Evolutionary conservation across 2,113 vertebrate genomes (phyloP).

Genomic region (Trinectes maculatus): DNA sequence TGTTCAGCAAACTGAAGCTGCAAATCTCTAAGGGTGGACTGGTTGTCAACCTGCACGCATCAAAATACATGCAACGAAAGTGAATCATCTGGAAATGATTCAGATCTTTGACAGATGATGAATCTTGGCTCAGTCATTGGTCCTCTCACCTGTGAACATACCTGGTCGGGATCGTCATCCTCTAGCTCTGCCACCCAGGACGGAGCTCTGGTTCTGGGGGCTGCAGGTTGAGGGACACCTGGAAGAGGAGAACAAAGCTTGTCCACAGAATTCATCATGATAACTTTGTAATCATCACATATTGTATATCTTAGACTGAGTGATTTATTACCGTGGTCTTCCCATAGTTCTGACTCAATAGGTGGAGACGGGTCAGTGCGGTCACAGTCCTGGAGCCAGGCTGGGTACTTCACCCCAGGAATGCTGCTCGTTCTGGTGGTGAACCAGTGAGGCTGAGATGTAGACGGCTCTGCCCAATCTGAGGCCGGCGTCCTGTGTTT

Average conservation of each 20-base stretch:
- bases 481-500: slow-evolving; percentile 14
- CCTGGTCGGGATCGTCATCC: slow-evolving; percentile 3
- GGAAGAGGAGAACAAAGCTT: neutral
- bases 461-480: neutral
- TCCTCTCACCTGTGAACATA: slow-evolving; percentile 31
- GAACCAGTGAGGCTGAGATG: slow-evolving; percentile 35
- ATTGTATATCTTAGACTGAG: neutral
- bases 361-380: neutral
- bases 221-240: slow-evolving; percentile 12
- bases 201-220: slow-evolving; percentile 19
- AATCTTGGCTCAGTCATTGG: too few species aligned
- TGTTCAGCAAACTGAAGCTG: slow-evolving; percentile 66
- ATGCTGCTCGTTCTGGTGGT: slow-evolving; percentile 40
- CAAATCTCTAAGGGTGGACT: slow-evolving; percentile 50
- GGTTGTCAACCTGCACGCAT: slow-evolving; percentile 36
- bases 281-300: neutral
- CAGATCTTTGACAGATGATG: too few species aligned
- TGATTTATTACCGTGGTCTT: slow-evolving; percentile 12
- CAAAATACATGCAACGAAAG: too few species aligned
- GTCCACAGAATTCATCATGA: neutral
- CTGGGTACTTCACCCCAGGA: slow-evolving; percentile 46
- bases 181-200: slow-evolving; percentile 63
- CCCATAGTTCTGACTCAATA: slow-evolving; percentile 11
- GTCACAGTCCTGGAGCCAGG: slow-evolving; percentile 54
- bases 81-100: too few species aligned